Evolutionary conservation across 1,140 invertebrate genomes (phyloP).

Genomic region (Sarcophaga bullata): DNA sequence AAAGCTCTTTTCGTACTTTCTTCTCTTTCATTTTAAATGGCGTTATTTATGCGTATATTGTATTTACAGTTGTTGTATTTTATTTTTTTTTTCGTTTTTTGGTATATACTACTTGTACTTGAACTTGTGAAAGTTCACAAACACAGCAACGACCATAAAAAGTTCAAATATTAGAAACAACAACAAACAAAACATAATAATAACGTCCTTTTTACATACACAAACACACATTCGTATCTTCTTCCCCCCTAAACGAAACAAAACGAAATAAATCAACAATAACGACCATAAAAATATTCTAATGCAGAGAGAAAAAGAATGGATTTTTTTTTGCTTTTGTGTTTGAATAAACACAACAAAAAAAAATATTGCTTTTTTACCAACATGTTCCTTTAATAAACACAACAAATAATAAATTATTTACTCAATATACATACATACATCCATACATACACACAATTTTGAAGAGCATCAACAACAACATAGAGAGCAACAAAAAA

Average conservation of each 20-base stretch:
- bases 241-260: no score
- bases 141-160: neutral
- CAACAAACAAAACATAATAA: no score
- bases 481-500: neutral
- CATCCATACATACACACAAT: neutral
- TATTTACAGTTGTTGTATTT: neutral
- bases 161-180: neutral
- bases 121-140: neutral
- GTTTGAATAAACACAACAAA: neutral
- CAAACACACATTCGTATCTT: no score
- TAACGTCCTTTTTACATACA: no score
- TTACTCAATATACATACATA: neutral
- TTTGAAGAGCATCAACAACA: no score
- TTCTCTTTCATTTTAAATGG: neutral
- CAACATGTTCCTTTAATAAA: neutral
- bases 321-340: neutral
- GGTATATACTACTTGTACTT: neutral
- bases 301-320: neutral
- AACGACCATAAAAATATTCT: neutral
- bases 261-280: no score
- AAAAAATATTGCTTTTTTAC: neutral
- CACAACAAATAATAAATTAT: neutral
- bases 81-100: neutral
- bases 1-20: neutral
- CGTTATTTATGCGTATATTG: constrained; percentile 6